Conservation (phyloP, 2,797 vertebrate species). For the Anguilla obscura region DNA sequence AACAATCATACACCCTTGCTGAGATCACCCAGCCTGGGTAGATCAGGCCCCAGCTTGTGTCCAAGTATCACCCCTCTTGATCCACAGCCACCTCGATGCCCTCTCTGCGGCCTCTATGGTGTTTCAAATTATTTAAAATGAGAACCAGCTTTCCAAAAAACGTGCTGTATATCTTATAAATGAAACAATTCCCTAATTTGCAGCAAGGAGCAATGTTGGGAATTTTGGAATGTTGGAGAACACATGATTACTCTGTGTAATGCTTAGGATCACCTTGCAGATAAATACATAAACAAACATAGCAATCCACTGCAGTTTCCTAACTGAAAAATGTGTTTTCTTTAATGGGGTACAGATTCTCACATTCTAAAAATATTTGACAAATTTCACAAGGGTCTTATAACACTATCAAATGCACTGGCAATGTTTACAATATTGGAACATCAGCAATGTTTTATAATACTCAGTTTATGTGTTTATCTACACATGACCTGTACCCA, state of each 20-base stretch:
- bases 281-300: background rate
- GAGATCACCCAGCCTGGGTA: no score
- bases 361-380: constrained; percentile 24
- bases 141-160: constrained; percentile 26
- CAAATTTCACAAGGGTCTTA: background rate
- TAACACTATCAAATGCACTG: background rate
- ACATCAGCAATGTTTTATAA: background rate
- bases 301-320: constrained; percentile 14
- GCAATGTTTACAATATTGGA: background rate
- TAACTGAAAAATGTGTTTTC: constrained; percentile 21
- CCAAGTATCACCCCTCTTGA: no score
- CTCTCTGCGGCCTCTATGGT: background rate
- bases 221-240: background rate
- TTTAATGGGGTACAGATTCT: constrained; percentile 22
- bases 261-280: background rate
- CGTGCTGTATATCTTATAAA: background rate
- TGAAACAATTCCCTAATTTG: background rate
- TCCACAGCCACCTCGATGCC: no score
- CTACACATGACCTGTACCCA: no score
- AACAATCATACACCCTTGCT: no score
- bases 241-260: background rate
- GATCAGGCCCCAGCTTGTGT: no score
- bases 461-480: no score
- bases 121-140: constrained; percentile 26
- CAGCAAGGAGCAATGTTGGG: background rate